phyloP scores from a whole-genome alignment of 2,113 vertebrate genomes.

The sheep (Ovis aries) region DNA sequence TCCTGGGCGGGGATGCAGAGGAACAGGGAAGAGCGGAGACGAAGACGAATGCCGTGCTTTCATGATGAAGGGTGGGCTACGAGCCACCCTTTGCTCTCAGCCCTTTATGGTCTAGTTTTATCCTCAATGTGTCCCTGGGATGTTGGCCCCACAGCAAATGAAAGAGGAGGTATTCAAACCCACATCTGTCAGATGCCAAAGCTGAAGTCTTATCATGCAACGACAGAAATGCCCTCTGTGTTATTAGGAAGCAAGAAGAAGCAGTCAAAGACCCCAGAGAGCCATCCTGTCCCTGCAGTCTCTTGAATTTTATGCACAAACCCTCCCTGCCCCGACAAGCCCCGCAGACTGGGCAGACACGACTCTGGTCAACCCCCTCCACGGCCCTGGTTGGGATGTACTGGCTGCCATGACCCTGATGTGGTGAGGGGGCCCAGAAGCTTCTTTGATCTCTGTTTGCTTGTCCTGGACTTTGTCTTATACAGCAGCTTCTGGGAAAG shows the following conservation, averaged over 20 bases:
- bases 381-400: not conserved
- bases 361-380: not conserved
- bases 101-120: not conserved
- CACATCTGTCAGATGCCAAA: not conserved
- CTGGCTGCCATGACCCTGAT: not conserved
- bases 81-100: not conserved
- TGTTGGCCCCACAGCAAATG: not conserved
- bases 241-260: not conserved
- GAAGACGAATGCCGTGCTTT: not conserved
- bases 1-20: not conserved
- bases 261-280: not conserved
- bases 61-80: not conserved
- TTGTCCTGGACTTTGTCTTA: constrained; percentile 59
- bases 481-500: constrained; percentile 38
- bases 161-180: not conserved
- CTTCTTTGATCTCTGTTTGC: constrained; percentile 48
- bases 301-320: not conserved
- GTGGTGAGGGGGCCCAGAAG: not conserved
- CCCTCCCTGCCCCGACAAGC: not conserved
- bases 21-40: not conserved
- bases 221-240: not conserved
- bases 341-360: not conserved
- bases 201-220: not conserved
- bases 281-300: not conserved
- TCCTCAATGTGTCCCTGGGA: not conserved